Base-by-base conservation (phyloP, 2,797 vertebrate species). In the Cossypha niveicapilla region DNA sequence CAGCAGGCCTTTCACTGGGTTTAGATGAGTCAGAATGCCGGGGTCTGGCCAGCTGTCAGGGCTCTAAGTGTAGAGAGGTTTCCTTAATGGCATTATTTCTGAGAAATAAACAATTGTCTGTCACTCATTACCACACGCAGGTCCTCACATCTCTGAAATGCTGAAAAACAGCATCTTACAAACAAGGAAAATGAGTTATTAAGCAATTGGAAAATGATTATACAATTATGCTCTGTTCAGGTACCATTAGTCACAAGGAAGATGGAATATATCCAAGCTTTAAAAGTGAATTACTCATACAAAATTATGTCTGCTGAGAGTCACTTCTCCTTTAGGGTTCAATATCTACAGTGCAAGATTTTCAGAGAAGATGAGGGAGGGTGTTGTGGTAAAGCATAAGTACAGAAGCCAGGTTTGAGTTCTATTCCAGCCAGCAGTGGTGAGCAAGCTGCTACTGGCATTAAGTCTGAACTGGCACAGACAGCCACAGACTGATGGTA, bases 181-280 rank as follows among this genome's bases (percentile, higher is more conserved):
- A 96, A 94, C 96, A 96, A 94, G 83, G 90, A 95, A 97, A 97
- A 97, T 95, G 89, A 93, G 93, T 97, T 97, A 94, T 97, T 96
- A 96, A 95, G 96, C 96, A 98, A 97, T 88, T 94, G 95, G 90
- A 95, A 97, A 97, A 94, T 95, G 79, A 98, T 98, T 98, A 97
- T 95, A 88, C 91, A 97, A 97, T 97, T 96, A 94, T 78, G 48
- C 92, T 96, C 93, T 88, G 92, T 95, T 97, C 58, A 3, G 96
- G 90, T 96, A 90, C 94, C 95, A 96, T 97, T 98, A 97, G 96
- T 97, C 97, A 98, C 88, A 95, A 93, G 93, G 92, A 97, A 97
- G 65, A 97, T 95, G 96, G 97, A 96, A 96, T 88, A 92, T 56
- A 95, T 91, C 94, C 92, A 96, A 92, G 94, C 87, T 96, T 96